Percentiles rank a stretch among this genome's conserved stretches.
Conservation (phyloP, 2,888 invertebrate genomes). For the Gnatocerus cornutus region DNA sequence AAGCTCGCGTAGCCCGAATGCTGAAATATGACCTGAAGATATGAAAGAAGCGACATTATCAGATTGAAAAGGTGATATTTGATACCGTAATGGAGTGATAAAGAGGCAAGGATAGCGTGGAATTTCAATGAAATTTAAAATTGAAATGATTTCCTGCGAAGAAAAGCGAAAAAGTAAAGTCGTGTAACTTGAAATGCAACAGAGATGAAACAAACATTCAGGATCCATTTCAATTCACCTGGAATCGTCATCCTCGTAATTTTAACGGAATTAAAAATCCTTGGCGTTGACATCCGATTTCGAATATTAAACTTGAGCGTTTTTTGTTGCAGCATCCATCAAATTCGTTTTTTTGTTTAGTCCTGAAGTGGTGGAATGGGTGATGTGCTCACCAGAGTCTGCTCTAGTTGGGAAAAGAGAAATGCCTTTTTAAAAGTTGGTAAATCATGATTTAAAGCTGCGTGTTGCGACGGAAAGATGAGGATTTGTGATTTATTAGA, state of each 20-base stretch:
- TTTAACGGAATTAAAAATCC: conserved; percentile 17
- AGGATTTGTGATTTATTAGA: conserved; percentile 18
- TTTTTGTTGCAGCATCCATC: conserved; percentile 4
- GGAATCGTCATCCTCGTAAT: conserved; percentile 19
- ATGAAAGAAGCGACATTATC: conserved; percentile 7
- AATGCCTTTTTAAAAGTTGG: conserved; percentile 22
- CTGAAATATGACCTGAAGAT: conserved; percentile 10
- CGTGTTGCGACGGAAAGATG: neutral
- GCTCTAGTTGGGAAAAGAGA: neutral
- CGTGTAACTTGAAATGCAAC: conserved; percentile 8
- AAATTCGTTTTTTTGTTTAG: neutral
- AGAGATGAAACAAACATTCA: conserved; percentile 14
- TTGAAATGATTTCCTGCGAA: conserved; percentile 21
- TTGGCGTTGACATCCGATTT: neutral
- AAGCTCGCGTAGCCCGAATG: neutral
- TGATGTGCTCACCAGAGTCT: conserved; percentile 6
- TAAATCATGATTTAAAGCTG: conserved; percentile 4
- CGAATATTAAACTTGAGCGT: neutral
- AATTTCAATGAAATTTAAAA: conserved; percentile 28
- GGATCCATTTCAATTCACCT: conserved; percentile 11
- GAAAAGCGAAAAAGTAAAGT: neutral
- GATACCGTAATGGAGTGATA: conserved; percentile 23
- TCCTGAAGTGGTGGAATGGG: neutral
- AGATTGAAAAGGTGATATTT: conserved; percentile 4
- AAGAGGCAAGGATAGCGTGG: conserved; percentile 3